Percentiles rank a stretch among this genome's conserved stretches.
phyloP scores from a whole-genome alignment of 2,888 invertebrate genomes.

The Noctua pronuba region DNA sequence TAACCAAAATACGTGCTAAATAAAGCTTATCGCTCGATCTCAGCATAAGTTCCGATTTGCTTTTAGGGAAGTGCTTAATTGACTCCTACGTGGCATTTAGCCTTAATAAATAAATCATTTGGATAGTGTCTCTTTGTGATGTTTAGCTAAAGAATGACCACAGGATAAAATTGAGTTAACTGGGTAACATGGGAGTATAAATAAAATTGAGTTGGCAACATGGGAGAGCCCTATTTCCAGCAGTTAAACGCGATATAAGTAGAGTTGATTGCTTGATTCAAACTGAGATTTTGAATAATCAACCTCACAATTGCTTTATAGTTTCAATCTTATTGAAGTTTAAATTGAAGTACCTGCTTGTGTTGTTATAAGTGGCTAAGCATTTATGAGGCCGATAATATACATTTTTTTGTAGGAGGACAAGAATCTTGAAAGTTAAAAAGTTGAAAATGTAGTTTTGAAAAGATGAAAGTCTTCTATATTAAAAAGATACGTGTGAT shows the following conservation, averaged over 20 bases:
- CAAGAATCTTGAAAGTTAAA: not conserved
- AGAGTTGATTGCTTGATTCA: not conserved
- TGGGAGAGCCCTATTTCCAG: not conserved
- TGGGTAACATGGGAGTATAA: too few relatives aligned
- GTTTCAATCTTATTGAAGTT: not conserved
- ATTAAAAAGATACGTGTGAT: constrained; percentile 16
- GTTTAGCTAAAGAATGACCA: not conserved
- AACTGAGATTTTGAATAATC: not conserved
- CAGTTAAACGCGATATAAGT: too few relatives aligned
- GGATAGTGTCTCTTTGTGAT: not conserved
- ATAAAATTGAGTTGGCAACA: not conserved
- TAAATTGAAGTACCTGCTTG: not conserved
- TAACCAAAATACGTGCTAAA: not conserved
- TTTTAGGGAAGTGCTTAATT: not conserved
- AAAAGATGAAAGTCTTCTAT: constrained; percentile 38
- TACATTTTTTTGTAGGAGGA: too few relatives aligned
- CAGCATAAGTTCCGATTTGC: not conserved
- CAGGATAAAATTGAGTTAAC: not conserved
- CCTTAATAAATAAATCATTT: not conserved
- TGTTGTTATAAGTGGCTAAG: not conserved
- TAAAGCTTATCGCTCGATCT: not conserved
- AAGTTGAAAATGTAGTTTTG: not conserved
- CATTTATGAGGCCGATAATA: not conserved
- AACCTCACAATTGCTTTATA: not conserved
- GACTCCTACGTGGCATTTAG: not conserved